Evolutionary conservation across 2,888 invertebrate genomes (phyloP), one percentile per base, ranked within the genome.

Genomic region (Temnothorax rugatulus): DNA sequence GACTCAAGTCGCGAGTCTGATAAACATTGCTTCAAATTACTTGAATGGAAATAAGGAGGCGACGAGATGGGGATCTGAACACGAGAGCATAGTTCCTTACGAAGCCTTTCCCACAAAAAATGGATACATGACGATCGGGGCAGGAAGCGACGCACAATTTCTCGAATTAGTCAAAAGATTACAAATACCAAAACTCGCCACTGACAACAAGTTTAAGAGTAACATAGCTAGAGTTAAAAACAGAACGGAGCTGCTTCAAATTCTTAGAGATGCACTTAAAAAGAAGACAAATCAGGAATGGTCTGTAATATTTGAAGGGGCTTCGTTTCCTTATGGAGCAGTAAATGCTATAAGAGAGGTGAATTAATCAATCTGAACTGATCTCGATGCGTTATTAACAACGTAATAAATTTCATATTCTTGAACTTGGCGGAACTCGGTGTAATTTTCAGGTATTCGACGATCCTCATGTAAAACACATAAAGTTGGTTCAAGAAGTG

Each of bases 71-170:
- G 99, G 99, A n/a, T 99, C 99, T 0, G 98, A 98, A 0, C 99
- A 99, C 94, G 97, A 97, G 84, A 99, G 98, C 93, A 97, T 99
- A 85, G 99, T 99, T 0, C 99, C 99, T 0, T 99, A 99, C 93
- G 97, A 99, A 95, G 97, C 98, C 4, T 99, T 99, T 93, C 96
- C 96, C 92, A 98, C 98, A 0, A 96, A 96, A 93, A 97, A 98
- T 94, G 97, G 98, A 0, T 97, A 97, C 92, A 96, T 99, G 79
- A 98, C 99, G 0, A 95, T 99, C 4, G 99, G 99, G 0, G 96
- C 98, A 2, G 99, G 98, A 1, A 99, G 98, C 68, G 97, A 99
- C 93, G 95, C 95, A 0, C 98, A 98, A 93, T 99, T 98, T 94
- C 93, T 94, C 41, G 97, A 97, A 85, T 95, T 99, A 11, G 97